A percentile compares a stretch with the other conserved stretches of the same genome.
Conservation (phyloP, 92 coral and sea anemone genomes). For the Chrysogorgia sp. region DNA sequence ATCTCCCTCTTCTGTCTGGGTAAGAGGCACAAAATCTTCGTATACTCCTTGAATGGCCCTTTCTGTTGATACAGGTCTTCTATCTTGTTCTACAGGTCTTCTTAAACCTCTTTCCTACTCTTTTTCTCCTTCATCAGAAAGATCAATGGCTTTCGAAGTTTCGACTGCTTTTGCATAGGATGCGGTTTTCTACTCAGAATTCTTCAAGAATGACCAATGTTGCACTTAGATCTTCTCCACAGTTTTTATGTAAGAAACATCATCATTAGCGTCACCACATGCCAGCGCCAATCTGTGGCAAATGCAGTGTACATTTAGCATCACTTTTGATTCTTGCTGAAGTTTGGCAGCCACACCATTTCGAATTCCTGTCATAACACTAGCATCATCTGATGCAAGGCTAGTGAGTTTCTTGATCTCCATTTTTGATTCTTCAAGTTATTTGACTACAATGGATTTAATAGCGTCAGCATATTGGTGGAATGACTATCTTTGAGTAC, state of each 20-base stretch:
- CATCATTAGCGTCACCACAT: slow-evolving; percentile 69
- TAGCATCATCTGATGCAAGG: slow-evolving; percentile 59
- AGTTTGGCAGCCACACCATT: slow-evolving; percentile 60
- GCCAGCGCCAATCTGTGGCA: too few relatives aligned
- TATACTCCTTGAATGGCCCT: slow-evolving; percentile 62
- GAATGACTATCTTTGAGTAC: not conserved
- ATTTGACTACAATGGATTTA: slow-evolving; percentile 2
- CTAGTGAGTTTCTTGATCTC: slow-evolving; percentile 28
- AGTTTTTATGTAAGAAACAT: slow-evolving; percentile 53
- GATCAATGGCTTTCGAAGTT: slow-evolving; percentile 36
- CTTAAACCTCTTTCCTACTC: slow-evolving; percentile 53
- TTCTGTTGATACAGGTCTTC: too few relatives aligned
- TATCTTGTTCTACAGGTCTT: slow-evolving; percentile 69
- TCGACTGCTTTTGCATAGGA: slow-evolving; percentile 66
- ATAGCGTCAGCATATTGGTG: slow-evolving; percentile 2
- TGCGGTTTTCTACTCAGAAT: too few relatives aligned
- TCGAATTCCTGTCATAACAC: slow-evolving; percentile 67
- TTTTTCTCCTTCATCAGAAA: slow-evolving; percentile 40
- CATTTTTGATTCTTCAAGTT: slow-evolving; percentile 13
- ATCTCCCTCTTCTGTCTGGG: slow-evolving; percentile 68
- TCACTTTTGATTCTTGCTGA: slow-evolving; percentile 40
- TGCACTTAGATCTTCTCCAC: too few relatives aligned
- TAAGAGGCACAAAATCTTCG: slow-evolving; percentile 66
- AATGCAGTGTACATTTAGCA: too few relatives aligned
- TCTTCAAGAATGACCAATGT: too few relatives aligned